Evolutionary conservation across 2,797 vertebrate genomes (phyloP).

Genomic region (Catostomus latipinnis): DNA sequence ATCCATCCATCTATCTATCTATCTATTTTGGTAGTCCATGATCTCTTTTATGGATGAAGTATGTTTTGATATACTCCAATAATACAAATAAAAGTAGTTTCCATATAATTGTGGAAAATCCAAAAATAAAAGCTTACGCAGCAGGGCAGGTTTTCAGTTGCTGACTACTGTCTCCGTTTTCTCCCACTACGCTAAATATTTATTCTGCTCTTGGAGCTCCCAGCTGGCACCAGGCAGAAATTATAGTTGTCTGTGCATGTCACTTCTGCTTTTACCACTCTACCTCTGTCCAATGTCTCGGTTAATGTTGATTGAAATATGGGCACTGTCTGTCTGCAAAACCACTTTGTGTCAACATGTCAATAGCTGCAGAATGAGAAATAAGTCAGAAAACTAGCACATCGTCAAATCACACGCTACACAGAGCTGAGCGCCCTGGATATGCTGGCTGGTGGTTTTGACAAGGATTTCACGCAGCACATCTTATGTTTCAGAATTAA

Average conservation of each 20-base stretch:
- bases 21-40: neutral
- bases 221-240: conserved; percentile 72
- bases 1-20: neutral
- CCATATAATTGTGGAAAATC: conserved; percentile 30
- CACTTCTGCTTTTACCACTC: conserved; percentile 63
- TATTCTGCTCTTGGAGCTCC: conserved; percentile 64
- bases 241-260: conserved; percentile 74
- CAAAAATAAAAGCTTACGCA: conserved; percentile 34
- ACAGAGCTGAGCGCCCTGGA: conserved; percentile 73
- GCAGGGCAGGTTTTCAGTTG: conserved; percentile 55
- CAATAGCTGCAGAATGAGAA: conserved; percentile 78
- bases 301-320: conserved; percentile 83
- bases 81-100: conserved; percentile 26
- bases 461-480: conserved; percentile 79
- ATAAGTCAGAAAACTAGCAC: conserved; percentile 81
- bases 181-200: conserved; percentile 50
- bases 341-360: conserved; percentile 84
- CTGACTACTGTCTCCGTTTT: conserved; percentile 39
- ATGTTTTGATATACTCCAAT: conserved; percentile 31
- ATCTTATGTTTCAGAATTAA: conserved; percentile 83
- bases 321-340: conserved; percentile 76
- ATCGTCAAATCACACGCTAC: conserved; percentile 80
- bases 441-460: conserved; percentile 75
- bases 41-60: conserved; percentile 32
- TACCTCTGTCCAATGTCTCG: conserved; percentile 73